These are phyloP conservation scores for Lordiphosa clarofinis DNA, from an alignment of 1,140 invertebrate genomes.

Conservation along the genomic window DNA sequence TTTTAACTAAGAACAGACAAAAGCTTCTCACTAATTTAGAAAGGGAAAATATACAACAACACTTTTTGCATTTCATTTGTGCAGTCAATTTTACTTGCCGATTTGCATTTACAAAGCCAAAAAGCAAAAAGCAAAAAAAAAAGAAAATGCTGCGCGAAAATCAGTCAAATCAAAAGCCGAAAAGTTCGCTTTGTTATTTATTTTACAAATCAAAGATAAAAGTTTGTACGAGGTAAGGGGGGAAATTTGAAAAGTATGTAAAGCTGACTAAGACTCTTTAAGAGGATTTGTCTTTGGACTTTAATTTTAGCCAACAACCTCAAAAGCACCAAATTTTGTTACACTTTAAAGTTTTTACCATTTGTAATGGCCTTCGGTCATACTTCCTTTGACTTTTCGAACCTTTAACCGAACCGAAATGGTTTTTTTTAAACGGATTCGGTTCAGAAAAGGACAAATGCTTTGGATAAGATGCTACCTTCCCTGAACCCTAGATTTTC, in stretches of 20 bases:
- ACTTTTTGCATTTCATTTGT: slow-evolving; percentile 36
- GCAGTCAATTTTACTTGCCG: slow-evolving; percentile 23
- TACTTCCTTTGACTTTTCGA: no score
- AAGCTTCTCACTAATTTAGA: no score
- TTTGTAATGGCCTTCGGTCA: no score
- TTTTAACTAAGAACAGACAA: no score
- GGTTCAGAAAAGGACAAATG: no score
- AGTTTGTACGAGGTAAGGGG: background rate
- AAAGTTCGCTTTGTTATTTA: slow-evolving; percentile 27
- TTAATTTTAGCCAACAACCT: slow-evolving; percentile 3
- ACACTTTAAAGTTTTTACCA: no score
- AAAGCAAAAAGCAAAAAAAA: slow-evolving; percentile 29
- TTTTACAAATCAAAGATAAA: slow-evolving; percentile 25
- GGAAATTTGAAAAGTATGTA: background rate
- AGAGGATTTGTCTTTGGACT: background rate
- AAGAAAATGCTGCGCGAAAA: slow-evolving; percentile 20
- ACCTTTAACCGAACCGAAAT: no score
- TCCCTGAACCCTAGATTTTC: no score
- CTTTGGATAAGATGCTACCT: no score
- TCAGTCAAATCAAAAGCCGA: slow-evolving; percentile 34
- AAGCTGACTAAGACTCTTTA: background rate
- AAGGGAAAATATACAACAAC: background rate
- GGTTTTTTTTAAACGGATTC: no score
- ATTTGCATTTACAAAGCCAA: slow-evolving; percentile 7
- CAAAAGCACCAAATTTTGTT: slow-evolving; percentile 4